Conservation (phyloP, 2,113 vertebrate genomes). For the Mus spicilegus region DNA sequence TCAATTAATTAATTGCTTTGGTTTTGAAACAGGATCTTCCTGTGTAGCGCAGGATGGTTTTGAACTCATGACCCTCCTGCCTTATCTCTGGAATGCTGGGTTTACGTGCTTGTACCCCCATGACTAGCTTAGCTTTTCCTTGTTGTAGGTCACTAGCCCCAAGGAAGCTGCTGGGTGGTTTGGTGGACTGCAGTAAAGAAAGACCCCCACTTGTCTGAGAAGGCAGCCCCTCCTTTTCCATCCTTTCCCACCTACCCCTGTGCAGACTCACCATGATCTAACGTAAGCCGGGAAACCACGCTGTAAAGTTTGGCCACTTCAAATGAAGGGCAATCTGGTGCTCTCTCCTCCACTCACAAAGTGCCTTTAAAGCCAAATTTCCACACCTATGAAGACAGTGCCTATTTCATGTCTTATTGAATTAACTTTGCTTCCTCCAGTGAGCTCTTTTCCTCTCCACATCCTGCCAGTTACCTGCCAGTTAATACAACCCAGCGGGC, state of each 20-base stretch:
- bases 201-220: not conserved
- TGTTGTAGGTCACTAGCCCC: not conserved
- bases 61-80: no score
- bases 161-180: not conserved
- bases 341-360: not conserved
- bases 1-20: not conserved
- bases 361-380: slow-evolving; percentile 34
- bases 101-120: not conserved
- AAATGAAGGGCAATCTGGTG: not conserved
- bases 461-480: slow-evolving; percentile 63
- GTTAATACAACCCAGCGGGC: slow-evolving; percentile 55
- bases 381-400: slow-evolving; percentile 17
- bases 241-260: not conserved
- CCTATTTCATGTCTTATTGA: slow-evolving; percentile 22
- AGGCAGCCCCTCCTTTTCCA: not conserved
- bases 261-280: not conserved
- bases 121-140: not conserved
- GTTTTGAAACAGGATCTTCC: not conserved
- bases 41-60: no score
- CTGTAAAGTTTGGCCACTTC: not conserved
- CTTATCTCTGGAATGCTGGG: no score
- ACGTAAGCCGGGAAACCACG: slow-evolving; percentile 1
- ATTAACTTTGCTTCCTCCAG: not conserved
- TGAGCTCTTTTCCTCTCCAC: slow-evolving; percentile 48
- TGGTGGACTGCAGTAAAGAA: not conserved